Conservation (phyloP, 2,113 vertebrate species). For the Vombatus ursinus region DNA sequence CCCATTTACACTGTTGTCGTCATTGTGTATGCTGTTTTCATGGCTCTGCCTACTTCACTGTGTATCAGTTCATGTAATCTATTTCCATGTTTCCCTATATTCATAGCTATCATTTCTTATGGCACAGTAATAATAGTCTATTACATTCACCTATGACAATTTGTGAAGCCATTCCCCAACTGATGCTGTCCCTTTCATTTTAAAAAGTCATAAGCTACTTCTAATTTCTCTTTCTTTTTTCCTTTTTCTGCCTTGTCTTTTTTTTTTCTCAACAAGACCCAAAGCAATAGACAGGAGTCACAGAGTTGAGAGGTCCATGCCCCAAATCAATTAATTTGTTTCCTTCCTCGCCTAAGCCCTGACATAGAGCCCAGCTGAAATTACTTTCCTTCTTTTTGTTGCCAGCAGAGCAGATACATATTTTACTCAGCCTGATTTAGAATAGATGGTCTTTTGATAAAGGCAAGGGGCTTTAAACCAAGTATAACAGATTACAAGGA, state of each 20-base stretch:
- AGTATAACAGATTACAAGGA: background rate
- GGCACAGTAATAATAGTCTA: background rate
- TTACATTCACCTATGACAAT: background rate
- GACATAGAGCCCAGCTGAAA: background rate
- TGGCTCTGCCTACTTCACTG: background rate
- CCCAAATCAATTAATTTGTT: background rate
- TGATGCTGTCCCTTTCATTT: slow-evolving; percentile 18
- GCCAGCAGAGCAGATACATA: background rate
- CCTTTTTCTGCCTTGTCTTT: background rate
- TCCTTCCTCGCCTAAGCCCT: background rate
- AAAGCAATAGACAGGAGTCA: background rate
- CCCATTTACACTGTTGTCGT: background rate
- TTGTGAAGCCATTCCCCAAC: background rate
- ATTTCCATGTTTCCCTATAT: background rate
- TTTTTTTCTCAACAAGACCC: background rate
- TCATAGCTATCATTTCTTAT: background rate
- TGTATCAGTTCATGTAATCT: background rate
- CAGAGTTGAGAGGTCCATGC: background rate
- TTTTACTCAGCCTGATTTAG: background rate
- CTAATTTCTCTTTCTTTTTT: slow-evolving; percentile 26
- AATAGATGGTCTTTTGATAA: background rate
- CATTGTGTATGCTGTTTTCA: background rate
- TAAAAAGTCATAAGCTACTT: slow-evolving; percentile 2
- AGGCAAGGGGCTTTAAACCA: background rate
- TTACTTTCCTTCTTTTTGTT: background rate